Base-by-base conservation (phyloP, 2,888 invertebrate species). In the Plusia festucae region DNA sequence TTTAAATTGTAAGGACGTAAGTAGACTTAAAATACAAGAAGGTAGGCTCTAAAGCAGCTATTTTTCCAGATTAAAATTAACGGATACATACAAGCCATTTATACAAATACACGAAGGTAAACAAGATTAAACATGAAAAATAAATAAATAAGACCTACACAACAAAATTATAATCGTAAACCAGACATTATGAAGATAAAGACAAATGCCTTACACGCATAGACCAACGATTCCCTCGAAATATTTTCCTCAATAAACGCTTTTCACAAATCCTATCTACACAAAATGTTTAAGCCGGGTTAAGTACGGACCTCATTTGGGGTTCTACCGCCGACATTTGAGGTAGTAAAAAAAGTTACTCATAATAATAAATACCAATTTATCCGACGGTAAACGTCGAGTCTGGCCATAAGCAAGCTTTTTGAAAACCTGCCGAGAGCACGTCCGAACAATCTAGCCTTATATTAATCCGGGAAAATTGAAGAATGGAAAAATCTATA, bases 311-410 rank as follows among this genome's bases (percentile, higher is more conserved):
- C 79, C 81, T 77, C 80, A 83, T 86, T 86, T 79, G 30, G 76
- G 78, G 73, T 49, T 71, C 76, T 74, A 73, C 72, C 67, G 73
- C 73, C 67, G 71, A 74, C 72, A 75, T 75, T 75, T 62, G 70
- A 60, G 65, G 74, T 76, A 75, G 78, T 76, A 83, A 84, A 86
- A 85, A 84, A 79, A 76, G 61, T 72, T 69, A 63, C 73, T 85
- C 79, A 83, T 88, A 82, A 86, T 82, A 87, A 85, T 89, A 87
- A 88, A 89, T 87, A 88, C 79, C 86, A 85, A 87, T 88, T 88
- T 85, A 78, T 79, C 69, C 74, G 68, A 70, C 81, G 81, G 74
- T 84, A 82, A 86, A 81, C 70, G 81, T 70, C 68, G 52, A 71
- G 61, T 66, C 58, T 52, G 66, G 34, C 61, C 57, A 65, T 77